Evolutionary conservation across 2,113 vertebrate species (phyloP).

Genomic region (Sardina pilchardus): DNA sequence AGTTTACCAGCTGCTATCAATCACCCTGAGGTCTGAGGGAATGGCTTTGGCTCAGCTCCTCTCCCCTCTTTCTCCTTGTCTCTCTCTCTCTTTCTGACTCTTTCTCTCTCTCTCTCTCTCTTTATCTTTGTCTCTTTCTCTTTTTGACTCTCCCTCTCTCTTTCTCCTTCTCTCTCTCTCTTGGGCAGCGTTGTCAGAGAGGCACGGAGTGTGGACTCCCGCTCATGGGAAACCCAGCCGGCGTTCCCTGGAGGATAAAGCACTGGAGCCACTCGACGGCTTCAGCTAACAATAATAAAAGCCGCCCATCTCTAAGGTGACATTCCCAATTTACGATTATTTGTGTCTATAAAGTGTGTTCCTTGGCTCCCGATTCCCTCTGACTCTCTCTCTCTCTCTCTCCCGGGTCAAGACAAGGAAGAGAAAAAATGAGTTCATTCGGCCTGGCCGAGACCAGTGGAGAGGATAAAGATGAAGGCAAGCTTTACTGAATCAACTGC

Average conservation of each 20-base stretch:
- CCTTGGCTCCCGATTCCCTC: conserved; percentile 85
- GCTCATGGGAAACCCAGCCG: conserved; percentile 74
- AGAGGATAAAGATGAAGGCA: background rate
- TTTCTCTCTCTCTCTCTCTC: background rate
- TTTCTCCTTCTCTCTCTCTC: background rate
- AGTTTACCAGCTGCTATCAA: conserved; percentile 89
- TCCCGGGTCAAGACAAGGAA: background rate
- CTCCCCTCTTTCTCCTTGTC: background rate
- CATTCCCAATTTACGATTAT: conserved; percentile 91
- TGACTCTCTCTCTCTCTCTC: conserved; percentile 77
- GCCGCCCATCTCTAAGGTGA: conserved; percentile 88
- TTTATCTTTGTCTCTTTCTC: background rate
- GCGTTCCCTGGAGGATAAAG: conserved; percentile 83
- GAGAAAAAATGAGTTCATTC: conserved; percentile 67
- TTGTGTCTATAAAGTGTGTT: conserved; percentile 94
- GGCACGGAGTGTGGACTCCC: conserved; percentile 61
- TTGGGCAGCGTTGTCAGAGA: background rate
- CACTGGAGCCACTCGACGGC: conserved; percentile 84
- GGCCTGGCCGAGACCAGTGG: conserved; percentile 79
- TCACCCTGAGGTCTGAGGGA: conserved; percentile 83
- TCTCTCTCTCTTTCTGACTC: background rate
- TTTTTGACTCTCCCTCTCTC: background rate
- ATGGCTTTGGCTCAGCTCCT: conserved; percentile 75
- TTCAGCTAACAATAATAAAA: conserved; percentile 91
- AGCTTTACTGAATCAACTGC: background rate